Evolutionary conservation across 2,797 vertebrate genomes (phyloP).

Genomic region (Poecile montanus): DNA sequence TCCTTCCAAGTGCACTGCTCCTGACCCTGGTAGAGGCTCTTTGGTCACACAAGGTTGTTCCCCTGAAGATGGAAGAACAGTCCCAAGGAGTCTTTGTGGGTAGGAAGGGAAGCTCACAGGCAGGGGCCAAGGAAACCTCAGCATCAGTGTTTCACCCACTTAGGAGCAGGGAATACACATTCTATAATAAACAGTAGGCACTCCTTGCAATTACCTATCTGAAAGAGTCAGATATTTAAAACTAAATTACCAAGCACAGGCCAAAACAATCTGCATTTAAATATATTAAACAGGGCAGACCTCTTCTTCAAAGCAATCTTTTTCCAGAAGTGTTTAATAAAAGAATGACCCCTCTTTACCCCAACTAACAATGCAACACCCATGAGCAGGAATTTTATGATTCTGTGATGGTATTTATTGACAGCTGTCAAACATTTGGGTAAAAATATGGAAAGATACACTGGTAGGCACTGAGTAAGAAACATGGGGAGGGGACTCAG

Average conservation of each 20-base stretch:
- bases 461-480: not conserved
- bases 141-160: not conserved
- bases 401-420: not conserved
- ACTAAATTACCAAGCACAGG: not conserved
- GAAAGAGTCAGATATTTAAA: not conserved
- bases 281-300: not conserved
- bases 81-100: not conserved
- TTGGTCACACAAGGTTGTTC: not conserved
- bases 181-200: accelerated
- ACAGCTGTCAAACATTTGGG: not conserved
- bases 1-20: not conserved
- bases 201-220: accelerated
- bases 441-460: not conserved
- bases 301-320: not conserved
- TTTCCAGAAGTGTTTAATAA: not conserved
- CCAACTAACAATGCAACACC: not conserved
- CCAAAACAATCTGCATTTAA: not conserved
- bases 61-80: not conserved
- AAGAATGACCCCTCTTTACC: not conserved
- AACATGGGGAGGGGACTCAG: not conserved
- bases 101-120: not conserved
- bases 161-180: not conserved
- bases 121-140: not conserved
- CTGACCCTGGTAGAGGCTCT: not conserved
- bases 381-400: not conserved